Evolutionary conservation across 2,797 vertebrate species (phyloP), one percentile per base, ranked within the genome.

Genomic region (Poecilia wingei): DNA sequence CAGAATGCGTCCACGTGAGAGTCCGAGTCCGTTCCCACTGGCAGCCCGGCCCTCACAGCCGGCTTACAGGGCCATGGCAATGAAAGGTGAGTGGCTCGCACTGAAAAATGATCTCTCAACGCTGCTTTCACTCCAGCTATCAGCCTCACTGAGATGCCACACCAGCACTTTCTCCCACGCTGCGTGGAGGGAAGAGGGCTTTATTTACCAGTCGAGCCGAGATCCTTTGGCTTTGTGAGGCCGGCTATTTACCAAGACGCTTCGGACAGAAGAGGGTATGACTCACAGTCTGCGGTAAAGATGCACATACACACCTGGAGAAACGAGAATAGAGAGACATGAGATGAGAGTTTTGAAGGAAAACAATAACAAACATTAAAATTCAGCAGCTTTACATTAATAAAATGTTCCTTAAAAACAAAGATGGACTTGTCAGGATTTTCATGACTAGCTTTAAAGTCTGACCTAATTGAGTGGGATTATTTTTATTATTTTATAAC

Each of bases 201-300:
- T 86, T 92, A 89, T 90, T 94, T 80, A 88, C 83, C 74, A 7
- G 85, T 89, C 79, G 84, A 83, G 79, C 90, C 78, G 91, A 90
- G 88, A 89, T 86, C 88, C 91, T 92, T 91, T 43, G 74, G 87
- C 86, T 93, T 87, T 89, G 74, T 86, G 39, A n/a, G 25, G 74
- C 76, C 8, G 22, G 57, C 84, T 92, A 86, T 93, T 96, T 94
- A 95, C 77, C 1, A 76, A 81, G 84, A 88, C 31, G 69, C 77
- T 91, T 85, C 53, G 55, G 68, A 81, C 86, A 79, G 87, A 76
- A 84, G 84, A 86, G 84, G 91, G 70, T 80, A 83, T 89, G 88
- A 89, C 86, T 91, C 88, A 88, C 90, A 90, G 95, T 94, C 96
- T 97, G 95, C 86, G 93, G 94, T 68, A 72, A 87, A 85, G 66